A percentile compares a stretch with the other conserved stretches of the same genome.
phyloP scores from a whole-genome alignment of 2,797 vertebrate genomes.

The Lophura swinhoii region DNA sequence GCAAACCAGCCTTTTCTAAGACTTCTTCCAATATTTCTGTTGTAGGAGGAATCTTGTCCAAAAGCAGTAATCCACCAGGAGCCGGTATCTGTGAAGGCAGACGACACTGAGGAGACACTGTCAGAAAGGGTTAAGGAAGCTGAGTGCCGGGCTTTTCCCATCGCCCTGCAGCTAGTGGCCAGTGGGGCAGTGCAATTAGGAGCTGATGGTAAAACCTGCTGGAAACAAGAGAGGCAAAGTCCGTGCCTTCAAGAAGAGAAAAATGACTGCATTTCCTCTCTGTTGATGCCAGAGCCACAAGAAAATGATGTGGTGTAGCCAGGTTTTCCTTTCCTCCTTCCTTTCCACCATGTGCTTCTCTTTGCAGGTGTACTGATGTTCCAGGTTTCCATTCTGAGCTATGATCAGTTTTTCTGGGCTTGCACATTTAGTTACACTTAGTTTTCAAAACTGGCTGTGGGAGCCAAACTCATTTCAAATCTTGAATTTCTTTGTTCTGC shows the following conservation, averaged over 20 bases:
- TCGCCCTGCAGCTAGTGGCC: conserved; percentile 87
- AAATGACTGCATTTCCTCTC: not conserved
- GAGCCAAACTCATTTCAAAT: not conserved
- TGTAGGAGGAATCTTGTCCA: conserved; percentile 85
- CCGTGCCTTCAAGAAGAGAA: not conserved
- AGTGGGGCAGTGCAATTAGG: conserved; percentile 79
- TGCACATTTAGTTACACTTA: not conserved
- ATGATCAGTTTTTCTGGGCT: not conserved
- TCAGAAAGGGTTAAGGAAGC: conserved; percentile 83
- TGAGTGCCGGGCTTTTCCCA: conserved; percentile 84
- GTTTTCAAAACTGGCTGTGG: not conserved
- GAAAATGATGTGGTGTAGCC: not conserved
- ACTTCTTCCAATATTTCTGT: not conserved
- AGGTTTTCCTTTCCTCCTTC: not conserved
- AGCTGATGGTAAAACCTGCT: conserved; percentile 75
- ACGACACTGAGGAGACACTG: conserved; percentile 81
- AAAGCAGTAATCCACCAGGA: conserved; percentile 88
- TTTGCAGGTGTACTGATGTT: not conserved
- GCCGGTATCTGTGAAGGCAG: conserved; percentile 73
- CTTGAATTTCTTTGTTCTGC: not conserved
- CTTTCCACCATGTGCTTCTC: not conserved
- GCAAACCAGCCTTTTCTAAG: not conserved
- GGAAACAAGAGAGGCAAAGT: conserved; percentile 64
- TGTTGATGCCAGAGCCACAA: not conserved
- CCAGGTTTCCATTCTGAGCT: not conserved